These are phyloP conservation scores for Thalassoma bifasciatum DNA, from an alignment of 2,113 vertebrate species.

Conservation along the genomic window DNA sequence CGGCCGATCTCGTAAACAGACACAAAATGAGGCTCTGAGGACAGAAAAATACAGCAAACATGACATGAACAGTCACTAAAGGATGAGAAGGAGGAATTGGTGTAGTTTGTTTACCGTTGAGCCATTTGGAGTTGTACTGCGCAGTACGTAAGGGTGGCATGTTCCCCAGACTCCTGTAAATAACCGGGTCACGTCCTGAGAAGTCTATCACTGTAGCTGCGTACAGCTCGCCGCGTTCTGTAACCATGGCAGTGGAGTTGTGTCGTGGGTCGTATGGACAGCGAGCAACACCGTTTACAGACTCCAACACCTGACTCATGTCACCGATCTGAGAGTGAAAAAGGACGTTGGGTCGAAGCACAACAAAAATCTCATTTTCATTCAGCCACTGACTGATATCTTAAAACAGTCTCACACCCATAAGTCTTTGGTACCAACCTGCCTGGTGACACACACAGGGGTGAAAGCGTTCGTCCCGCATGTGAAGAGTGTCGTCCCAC, in stretches of 20 bases:
- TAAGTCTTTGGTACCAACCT: slow-evolving; percentile 74
- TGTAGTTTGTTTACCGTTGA: slow-evolving; percentile 86
- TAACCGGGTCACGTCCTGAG: slow-evolving; percentile 93
- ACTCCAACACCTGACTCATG: slow-evolving; percentile 88
- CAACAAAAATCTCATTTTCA: too few species aligned
- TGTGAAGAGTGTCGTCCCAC: slow-evolving; percentile 87
- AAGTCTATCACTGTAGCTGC: slow-evolving; percentile 97
- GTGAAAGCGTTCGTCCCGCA: slow-evolving; percentile 96
- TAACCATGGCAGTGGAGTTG: slow-evolving; percentile 95
- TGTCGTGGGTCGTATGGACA: slow-evolving; percentile 96
- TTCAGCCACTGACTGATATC: too few species aligned
- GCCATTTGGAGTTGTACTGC: slow-evolving; percentile 98
- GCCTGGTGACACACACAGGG: slow-evolving; percentile 90
- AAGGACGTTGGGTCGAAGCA: not conserved
- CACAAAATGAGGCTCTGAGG: slow-evolving; percentile 93
- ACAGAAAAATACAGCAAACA: not conserved
- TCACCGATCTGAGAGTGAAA: slow-evolving; percentile 83
- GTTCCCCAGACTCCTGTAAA: slow-evolving; percentile 93
- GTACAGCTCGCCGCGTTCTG: slow-evolving; percentile 92
- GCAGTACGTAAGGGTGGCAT: slow-evolving; percentile 93
- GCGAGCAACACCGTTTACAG: slow-evolving; percentile 94
- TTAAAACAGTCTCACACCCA: too few species aligned
- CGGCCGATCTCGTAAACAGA: slow-evolving; percentile 94
- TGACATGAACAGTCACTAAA: not conserved
- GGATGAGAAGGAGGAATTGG: not conserved